Percentiles rank a stretch among this genome's conserved stretches.
phyloP scores from a whole-genome alignment of 2,797 vertebrate species.

The Gephyroberyx darwinii region DNA sequence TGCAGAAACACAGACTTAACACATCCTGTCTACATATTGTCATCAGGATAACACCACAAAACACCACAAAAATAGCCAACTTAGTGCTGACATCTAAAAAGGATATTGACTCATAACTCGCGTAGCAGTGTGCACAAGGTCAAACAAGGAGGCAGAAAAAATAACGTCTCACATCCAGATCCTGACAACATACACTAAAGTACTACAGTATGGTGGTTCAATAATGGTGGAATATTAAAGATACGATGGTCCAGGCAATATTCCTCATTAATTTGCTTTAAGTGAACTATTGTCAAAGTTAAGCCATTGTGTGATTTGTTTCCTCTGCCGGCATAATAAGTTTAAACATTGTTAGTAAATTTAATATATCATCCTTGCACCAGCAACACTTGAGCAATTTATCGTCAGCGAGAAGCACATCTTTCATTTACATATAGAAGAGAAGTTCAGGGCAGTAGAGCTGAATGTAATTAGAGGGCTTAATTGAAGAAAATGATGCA shows the following conservation, averaged over 20 bases:
- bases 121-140: neutral
- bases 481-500: constrained; percentile 9
- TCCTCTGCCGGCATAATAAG: neutral
- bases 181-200: too few species aligned
- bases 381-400: constrained; percentile 6
- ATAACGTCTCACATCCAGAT: neutral
- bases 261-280: neutral
- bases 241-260: too few species aligned
- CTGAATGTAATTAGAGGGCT: constrained; percentile 2
- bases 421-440: constrained; percentile 13
- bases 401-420: constrained; percentile 1
- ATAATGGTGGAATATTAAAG: too few species aligned
- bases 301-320: neutral
- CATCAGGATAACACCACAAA: too few species aligned
- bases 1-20: constrained; percentile 4
- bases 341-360: neutral
- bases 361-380: neutral
- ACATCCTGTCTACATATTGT: neutral
- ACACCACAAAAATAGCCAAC: constrained; percentile 15
- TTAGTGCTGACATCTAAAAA: neutral
- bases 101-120: neutral
- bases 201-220: too few species aligned
- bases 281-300: neutral
- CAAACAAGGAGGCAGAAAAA: neutral
- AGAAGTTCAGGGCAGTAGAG: neutral